Evolutionary conservation across 2,888 invertebrate species (phyloP).

Genomic region (Saturnia pavonia): DNA sequence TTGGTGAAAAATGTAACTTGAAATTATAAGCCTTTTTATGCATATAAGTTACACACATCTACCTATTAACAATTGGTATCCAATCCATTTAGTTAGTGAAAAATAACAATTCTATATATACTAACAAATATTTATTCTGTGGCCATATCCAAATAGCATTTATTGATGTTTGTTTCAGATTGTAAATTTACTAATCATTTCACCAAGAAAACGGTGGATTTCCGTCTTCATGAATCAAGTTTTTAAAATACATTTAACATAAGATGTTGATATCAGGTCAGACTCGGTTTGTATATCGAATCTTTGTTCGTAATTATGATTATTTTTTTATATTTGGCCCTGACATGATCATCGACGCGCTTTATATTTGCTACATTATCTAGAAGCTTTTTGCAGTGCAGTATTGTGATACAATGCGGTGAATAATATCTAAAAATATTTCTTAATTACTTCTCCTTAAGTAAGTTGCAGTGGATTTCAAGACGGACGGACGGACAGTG

Average conservation of each 20-base stretch:
- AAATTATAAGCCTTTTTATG: not conserved
- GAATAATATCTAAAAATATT: not conserved
- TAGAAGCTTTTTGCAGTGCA: not conserved
- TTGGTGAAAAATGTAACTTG: not conserved
- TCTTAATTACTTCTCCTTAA: conserved; percentile 53
- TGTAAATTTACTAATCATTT: not conserved
- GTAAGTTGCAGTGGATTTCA: conserved; percentile 61
- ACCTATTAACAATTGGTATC: not conserved
- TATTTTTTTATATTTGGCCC: too few species aligned
- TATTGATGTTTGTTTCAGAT: not conserved
- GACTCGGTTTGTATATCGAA: not conserved
- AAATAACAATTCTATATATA: not conserved
- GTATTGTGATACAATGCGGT: not conserved
- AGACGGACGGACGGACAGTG: conserved; percentile 67
- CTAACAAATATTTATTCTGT: not conserved
- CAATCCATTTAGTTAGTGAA: not conserved
- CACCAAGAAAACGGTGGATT: too few species aligned
- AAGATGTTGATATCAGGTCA: not conserved
- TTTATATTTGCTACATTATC: too few species aligned
- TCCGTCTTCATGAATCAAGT: not conserved
- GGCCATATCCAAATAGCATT: not conserved
- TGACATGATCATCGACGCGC: too few species aligned
- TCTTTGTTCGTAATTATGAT: not conserved
- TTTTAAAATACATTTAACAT: not conserved
- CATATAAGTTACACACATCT: not conserved